phyloP scores from a whole-genome alignment of 2,113 vertebrate species.

The Phyllostomus discolor region DNA sequence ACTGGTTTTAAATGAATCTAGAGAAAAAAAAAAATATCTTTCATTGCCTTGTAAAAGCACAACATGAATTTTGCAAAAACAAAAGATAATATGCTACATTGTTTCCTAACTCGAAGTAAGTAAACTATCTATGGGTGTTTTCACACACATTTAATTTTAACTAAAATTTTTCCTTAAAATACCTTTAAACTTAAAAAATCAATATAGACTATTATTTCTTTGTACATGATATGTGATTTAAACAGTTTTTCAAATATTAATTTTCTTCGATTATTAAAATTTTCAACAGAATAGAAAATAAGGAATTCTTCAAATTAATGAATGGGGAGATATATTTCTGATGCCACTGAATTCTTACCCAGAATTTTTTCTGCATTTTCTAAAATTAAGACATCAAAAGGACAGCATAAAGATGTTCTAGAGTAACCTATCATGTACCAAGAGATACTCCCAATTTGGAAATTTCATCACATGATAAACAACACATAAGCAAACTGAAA shows the following conservation, averaged over 20 bases:
- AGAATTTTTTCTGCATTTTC: background rate
- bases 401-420: background rate
- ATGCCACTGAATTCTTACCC: background rate
- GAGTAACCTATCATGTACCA: background rate
- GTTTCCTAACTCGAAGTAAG: constrained; percentile 17
- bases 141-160: background rate
- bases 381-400: constrained; percentile 19
- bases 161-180: background rate
- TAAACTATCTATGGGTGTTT: background rate
- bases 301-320: background rate
- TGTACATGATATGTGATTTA: background rate
- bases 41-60: background rate
- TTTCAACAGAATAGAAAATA: background rate
- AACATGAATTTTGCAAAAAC: background rate
- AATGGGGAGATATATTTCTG: background rate
- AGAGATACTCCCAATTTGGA: background rate
- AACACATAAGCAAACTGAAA: constrained; percentile 22
- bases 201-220: constrained; percentile 4
- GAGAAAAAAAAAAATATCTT: background rate
- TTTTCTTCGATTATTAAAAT: background rate
- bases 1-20: constrained; percentile 83
- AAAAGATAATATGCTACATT: background rate
- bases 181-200: constrained; percentile 27
- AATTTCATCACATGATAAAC: background rate
- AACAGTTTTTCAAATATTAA: background rate